Conservation (phyloP, 1,140 invertebrate genomes). For the Bombus haemorrhoidalis region DNA sequence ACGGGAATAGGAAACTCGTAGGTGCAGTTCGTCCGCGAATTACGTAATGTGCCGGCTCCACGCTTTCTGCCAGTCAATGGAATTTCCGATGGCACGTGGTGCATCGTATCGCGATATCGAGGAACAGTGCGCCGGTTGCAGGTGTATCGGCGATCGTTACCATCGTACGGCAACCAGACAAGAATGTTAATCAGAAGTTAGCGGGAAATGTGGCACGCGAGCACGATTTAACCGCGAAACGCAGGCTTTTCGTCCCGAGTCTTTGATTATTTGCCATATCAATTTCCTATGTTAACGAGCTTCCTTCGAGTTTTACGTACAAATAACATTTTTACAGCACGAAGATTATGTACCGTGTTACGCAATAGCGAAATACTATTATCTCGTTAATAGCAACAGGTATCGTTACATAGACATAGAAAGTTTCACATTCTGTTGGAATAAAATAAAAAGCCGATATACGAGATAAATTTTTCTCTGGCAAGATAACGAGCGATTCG, state of each 20-base stretch:
- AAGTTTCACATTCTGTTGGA: no score
- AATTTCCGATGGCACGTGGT: conserved; percentile 41
- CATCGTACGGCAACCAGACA: conserved; percentile 37
- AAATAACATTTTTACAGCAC: no score
- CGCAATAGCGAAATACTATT: no score
- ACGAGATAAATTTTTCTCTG: no score
- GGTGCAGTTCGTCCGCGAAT: conserved; percentile 32
- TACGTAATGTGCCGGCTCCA: conserved; percentile 8
- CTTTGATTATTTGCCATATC: no score
- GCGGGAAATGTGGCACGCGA: conserved; percentile 32
- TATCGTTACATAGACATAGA: no score
- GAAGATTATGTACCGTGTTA: no score
- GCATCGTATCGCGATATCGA: conserved; percentile 19
- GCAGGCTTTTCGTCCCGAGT: background rate
- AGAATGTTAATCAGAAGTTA: conserved; percentile 69
- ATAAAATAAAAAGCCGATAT: no score
- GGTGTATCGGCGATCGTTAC: conserved; percentile 53
- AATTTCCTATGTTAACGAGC: background rate
- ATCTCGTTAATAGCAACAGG: no score
- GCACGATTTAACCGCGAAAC: conserved; percentile 10
- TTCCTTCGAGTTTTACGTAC: no score
- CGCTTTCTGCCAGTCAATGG: conserved; percentile 25
- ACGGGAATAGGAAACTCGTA: conserved; percentile 24
- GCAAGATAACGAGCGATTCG: no score
- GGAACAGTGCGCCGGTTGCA: background rate